phyloP scores from a whole-genome alignment of 2,888 invertebrate species.

The Temnothorax unifasciatus region DNA sequence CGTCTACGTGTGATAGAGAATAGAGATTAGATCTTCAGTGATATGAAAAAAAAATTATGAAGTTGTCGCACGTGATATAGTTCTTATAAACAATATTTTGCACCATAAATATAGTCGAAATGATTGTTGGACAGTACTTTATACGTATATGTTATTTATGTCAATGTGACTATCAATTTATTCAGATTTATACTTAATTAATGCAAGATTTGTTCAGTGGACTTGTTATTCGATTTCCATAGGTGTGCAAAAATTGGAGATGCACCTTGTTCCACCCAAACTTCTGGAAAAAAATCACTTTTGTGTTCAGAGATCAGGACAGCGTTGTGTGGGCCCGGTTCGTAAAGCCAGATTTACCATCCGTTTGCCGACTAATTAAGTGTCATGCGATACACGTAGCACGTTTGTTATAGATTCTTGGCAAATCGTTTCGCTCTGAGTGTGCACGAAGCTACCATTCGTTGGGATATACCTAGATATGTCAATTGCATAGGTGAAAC shows the following conservation, averaged over 20 bases:
- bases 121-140: neutral
- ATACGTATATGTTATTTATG: neutral
- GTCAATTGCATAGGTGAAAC: conserved; percentile 79
- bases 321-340: conserved; percentile 83
- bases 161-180: no score
- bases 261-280: conserved; percentile 86
- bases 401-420: conserved; percentile 77
- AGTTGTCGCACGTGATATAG: neutral
- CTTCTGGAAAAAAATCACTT: conserved; percentile 86
- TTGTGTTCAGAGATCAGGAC: conserved; percentile 83
- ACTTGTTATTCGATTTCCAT: conserved; percentile 48
- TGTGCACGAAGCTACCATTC: conserved; percentile 85
- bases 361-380: neutral
- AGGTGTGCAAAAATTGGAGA: conserved; percentile 88
- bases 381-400: neutral
- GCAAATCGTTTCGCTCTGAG: conserved; percentile 85
- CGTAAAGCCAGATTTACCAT: conserved; percentile 33
- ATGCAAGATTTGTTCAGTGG: neutral
- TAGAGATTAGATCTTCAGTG: neutral
- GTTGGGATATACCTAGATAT: conserved; percentile 83
- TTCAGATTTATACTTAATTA: neutral
- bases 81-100: neutral
- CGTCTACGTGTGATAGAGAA: neutral
- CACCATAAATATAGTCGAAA: neutral
- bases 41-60: neutral